Evolutionary conservation across 2,113 vertebrate genomes (phyloP), one percentile per base, ranked within the genome.

Genomic region (Pollimyrus isidori): DNA sequence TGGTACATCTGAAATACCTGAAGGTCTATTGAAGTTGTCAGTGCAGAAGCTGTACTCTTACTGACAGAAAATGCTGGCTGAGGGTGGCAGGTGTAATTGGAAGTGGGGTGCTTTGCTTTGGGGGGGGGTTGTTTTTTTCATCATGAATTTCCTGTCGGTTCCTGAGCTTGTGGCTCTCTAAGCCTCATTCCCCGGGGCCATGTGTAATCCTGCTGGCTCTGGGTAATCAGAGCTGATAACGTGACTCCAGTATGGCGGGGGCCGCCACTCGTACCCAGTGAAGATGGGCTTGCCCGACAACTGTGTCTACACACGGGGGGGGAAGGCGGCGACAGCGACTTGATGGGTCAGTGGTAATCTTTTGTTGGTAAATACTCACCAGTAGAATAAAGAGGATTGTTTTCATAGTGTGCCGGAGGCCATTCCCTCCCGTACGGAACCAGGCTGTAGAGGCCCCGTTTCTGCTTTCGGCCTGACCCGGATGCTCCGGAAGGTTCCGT

Each of bases 131-230:
- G 35, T 35, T 80, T 80, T 80, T 95, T 95, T 94, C 91, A 92
- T 87, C 86, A 94, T 94, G 93, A 91, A 94, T 94, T 94, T 93
- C 93, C 92, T 94, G 19, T 56, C 19, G 93, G 92, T 92, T 95
- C 26, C 58, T 39, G 42, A 48, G 88, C 52, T 39, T 65, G 6
- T 30, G 80, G 3, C 19, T 48, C 48, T 50, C 56, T 65, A 48
- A 89, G 89, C 50, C 30, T 50, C 49, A 23, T 53, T 35, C 50
- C 50, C 46, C 2, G n/a, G 21, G 84, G 89, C 49, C 49, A 46
- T 21, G 93, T 92, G 89, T 92, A 91, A 93, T 93, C 93, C 94
- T 76, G 7, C 87, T 11, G 30, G 35, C 56, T 39, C 21, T 62
- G 19, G 35, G 53, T 62, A 62, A 45, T 50, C 52, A 50, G 35